Conservation (phyloP, 2,888 invertebrate genomes). For the Cerastis leucographa region DNA sequence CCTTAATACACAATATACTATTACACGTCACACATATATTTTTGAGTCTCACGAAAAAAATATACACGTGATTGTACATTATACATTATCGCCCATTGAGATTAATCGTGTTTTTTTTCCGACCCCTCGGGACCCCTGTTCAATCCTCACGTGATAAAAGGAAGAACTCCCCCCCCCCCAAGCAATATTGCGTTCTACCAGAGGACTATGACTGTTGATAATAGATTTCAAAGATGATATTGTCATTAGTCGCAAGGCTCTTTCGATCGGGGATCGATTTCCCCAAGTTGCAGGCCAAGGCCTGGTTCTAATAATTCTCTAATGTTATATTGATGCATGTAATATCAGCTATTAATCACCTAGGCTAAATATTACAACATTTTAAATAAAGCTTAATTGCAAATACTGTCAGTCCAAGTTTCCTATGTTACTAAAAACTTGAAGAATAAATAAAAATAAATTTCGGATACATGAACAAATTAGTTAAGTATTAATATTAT, state of each 20-base stretch:
- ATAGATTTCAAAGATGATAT: background rate
- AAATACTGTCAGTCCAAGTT: slow-evolving; percentile 31
- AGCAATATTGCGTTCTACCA: background rate
- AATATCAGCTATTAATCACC: background rate
- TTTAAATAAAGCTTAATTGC: slow-evolving; percentile 7
- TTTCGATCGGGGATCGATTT: no score
- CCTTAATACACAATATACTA: no score
- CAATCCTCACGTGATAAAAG: no score
- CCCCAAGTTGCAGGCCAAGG: background rate
- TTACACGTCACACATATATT: no score
- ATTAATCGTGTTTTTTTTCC: no score
- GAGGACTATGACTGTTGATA: background rate
- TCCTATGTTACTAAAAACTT: slow-evolving; percentile 31
- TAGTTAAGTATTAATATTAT: background rate
- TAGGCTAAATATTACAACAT: slow-evolving; percentile 10
- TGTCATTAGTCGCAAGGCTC: no score
- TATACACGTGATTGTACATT: no score
- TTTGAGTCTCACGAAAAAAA: no score
- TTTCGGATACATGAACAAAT: background rate
- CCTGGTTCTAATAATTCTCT: background rate
- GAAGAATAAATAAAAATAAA: background rate
- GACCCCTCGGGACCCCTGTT: no score
- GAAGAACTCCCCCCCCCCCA: no score
- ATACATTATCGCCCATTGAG: no score
- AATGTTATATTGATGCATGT: background rate